A percentile compares a stretch with the other conserved stretches of the same genome.
Conservation (phyloP, 35 echinoderm and acorn worm genomes). For the Apostichopus japonicus region DNA sequence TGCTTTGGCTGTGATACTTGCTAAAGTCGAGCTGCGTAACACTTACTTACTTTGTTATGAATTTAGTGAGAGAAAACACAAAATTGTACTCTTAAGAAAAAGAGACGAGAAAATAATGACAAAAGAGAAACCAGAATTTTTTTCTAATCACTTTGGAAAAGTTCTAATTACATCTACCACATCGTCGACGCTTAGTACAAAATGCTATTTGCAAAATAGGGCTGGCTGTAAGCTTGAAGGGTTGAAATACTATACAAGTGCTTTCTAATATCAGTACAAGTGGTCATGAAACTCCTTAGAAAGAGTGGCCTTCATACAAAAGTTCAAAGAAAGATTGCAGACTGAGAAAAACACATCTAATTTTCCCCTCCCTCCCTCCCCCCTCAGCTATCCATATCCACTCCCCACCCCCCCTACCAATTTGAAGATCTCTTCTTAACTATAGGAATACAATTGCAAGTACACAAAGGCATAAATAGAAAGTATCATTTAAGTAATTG, state of each 20-base stretch:
- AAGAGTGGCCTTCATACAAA: conserved; percentile 28
- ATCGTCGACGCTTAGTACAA: conserved; percentile 64
- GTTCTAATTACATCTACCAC: conserved; percentile 66
- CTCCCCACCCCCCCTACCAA: too few species aligned
- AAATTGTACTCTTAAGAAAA: too few species aligned
- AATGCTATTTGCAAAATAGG: conserved; percentile 62
- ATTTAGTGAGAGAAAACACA: too few species aligned
- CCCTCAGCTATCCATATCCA: background rate
- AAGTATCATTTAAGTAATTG: too few species aligned
- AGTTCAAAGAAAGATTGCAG: conserved; percentile 12
- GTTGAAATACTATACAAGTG: conserved; percentile 59
- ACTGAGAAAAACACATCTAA: background rate
- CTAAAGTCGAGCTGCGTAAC: too few species aligned
- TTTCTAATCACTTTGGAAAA: conserved; percentile 64
- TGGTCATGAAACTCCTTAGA: conserved; percentile 8
- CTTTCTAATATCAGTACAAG: conserved; percentile 53
- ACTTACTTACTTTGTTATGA: too few species aligned
- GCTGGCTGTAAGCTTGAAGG: conserved; percentile 38
- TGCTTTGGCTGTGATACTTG: too few species aligned
- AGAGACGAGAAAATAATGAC: conserved; percentile 13
- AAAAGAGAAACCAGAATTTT: background rate
- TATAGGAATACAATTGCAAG: background rate
- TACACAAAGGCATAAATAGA: background rate
- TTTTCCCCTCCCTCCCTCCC: background rate
- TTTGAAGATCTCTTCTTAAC: background rate